Base-by-base conservation (phyloP, 2,888 invertebrate species). In the Villa cingulata region DNA sequence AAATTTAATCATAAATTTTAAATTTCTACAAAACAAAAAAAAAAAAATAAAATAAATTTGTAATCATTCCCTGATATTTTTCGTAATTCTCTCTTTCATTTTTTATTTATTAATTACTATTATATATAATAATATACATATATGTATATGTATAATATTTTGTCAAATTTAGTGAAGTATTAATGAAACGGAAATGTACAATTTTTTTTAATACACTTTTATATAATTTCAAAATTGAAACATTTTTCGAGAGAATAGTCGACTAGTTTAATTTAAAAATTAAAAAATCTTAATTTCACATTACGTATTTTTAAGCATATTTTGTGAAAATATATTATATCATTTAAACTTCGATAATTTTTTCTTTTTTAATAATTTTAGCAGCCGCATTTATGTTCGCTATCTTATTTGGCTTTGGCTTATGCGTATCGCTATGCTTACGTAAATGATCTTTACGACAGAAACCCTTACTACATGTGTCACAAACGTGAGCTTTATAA, bases 361-460 rank as follows among this genome's bases (percentile, higher is more conserved):
- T n/a, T n/a, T 32, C 29, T 32, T 7, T 32, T 32, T 32, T 32
- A 32, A 32, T 32, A 12, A 32, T 32, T 32, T 32, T 32, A 12
- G 12, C 29, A 32, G 12, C 29, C 9, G 29, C 29, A 32, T 32
- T 32, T 12, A 37, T 43, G 14, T 43, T 43, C 14, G 37, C 19
- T 16, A 37, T 16, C 20, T 43, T 43, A 17, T 43, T 16, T 36
- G 38, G 20, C 37, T 55, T 55, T 1, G 62, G 80, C 46, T 75
- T 74, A 70, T 90, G 90, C 45, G 86, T 87, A 57, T 85, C 84
- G 57, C 77, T 74, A 66, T 89, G 89, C 66, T 90, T 89, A 55
- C 86, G 76, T 87, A 90, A 86, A 69, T 90, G 90, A 70, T 91
- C 90, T 69, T 87, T 86, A 56, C 90, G 77, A 58, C 87, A 88